Evolutionary conservation across 1,140 invertebrate genomes (phyloP), one percentile per base, ranked within the genome.

Genomic region (Araneus ventricosus): DNA sequence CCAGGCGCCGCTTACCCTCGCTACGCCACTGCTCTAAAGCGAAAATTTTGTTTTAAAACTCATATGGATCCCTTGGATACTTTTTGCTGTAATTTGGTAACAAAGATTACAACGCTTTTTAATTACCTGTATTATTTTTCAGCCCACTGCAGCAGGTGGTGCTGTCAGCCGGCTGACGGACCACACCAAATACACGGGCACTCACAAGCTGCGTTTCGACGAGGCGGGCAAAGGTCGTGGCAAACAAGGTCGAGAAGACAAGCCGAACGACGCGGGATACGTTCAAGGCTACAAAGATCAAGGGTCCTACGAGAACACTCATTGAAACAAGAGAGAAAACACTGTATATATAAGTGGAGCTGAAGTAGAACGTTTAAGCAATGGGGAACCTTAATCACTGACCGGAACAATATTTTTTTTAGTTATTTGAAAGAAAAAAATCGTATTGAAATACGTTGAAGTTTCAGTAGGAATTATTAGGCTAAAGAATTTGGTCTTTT

Each of bases 261-360:
- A 97, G 14, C 95, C 96, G 5, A 97, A 98, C 94, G 96, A 95
- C 17, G 97, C 97, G 0, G 98, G 98, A 34, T 99, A 99, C 95
- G 98, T 99, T 30, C 96, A 97, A n/a, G 98, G 98, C 20, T 99
- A 98, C 95, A 97, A 98, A 95, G 97, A 98, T 95, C 98, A 98
- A 95, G 97, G 98, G 94, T 97, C 97, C n/a, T 95, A 95, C 37
- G 94, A 95, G 82, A 85, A 45, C 14, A 92, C 90, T 7, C 93
- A 93, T 27, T 93, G 80, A 93, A 34, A 59, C 8, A 17, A 41
- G 4, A 63, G 1, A n/a, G 30, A 41, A 22, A 24, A 67, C 24
- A 27, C 45, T 86, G 90, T 86, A 86, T 6, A 70, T 92, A 84
- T 39, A 57, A 92, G 22, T 59, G 70, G 61, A 30, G 63, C 63